Base-by-base conservation (phyloP, 2,888 invertebrate species). In the Lottia gigantea region DNA sequence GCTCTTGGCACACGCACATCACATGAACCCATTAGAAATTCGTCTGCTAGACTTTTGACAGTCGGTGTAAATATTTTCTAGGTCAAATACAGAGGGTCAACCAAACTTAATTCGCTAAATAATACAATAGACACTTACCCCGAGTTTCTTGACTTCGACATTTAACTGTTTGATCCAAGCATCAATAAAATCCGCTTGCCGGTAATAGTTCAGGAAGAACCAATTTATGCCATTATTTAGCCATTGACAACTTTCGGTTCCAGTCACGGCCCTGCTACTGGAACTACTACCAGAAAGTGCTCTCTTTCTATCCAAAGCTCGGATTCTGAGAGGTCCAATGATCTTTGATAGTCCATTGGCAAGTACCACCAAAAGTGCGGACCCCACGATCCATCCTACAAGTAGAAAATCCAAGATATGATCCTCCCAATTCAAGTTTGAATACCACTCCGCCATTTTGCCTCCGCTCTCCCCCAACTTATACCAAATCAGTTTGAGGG, bases 161-260 rank as follows among this genome's bases (percentile, higher is more conserved):
- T 89, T 89, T 46, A 90, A 79, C 16, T 88, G 82, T 71, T 83
- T 81, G 31, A 89, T 82, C 89, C 89, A 89, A 49, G 87, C 83
- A 66, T 89, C 86, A 45, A 89, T 79, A 73, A 85, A 81, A 64
- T 83, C 83, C 19, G 87, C 86, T 40, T 82, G 80, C 49, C 77
- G 74, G 69, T 84, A 78, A 73, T 85, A 85, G 74, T 87, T 84
- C 25, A 84, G 76, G 72, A 85, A 86, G 65, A 87, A 78, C 88
- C 88, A 88, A 73, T 84, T 83, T 19, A 88, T 71, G 1, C 82
- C 81, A 7, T 82, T 80, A 76, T 88, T 88, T 62, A 88, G 73
- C 88, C 88, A 88, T 65, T 82, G 79, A 55, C 83, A 83, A 6
- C 81, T 80, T 73, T 88, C 88, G 19, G 81, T 76, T 8, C 79